A percentile compares a stretch with the other conserved stretches of the same genome.
phyloP scores from a whole-genome alignment of 2,113 vertebrate species.

The Clarias gariepinus region DNA sequence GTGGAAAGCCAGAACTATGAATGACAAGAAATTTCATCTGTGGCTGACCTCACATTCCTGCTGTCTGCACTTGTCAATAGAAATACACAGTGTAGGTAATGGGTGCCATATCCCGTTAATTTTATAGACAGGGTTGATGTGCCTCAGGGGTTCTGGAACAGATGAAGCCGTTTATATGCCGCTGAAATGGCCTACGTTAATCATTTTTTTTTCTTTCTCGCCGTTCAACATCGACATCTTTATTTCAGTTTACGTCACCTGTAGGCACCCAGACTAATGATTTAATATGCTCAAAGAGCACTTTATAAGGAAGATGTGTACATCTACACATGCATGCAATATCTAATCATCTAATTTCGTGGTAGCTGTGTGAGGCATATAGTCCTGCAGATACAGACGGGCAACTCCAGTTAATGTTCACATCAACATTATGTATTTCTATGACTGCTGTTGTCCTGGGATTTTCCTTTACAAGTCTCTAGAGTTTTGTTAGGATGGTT shows the following conservation, averaged over 20 bases:
- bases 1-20: slow-evolving; percentile 13
- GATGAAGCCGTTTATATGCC: slow-evolving; percentile 17
- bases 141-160: slow-evolving; percentile 48
- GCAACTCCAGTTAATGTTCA: no score
- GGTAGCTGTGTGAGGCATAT: no score
- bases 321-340: not conserved
- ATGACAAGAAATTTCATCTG: slow-evolving; percentile 47
- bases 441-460: no score
- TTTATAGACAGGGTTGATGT: slow-evolving; percentile 45
- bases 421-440: no score
- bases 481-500: no score
- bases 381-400: no score
- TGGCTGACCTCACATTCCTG: slow-evolving; percentile 54
- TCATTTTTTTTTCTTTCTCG: slow-evolving; percentile 9
- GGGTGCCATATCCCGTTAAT: slow-evolving; percentile 59
- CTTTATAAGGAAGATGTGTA: not conserved
- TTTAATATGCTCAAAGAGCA: not conserved
- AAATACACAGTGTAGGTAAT: slow-evolving; percentile 50
- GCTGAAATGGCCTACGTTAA: not conserved
- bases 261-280: not conserved
- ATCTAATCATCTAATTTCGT: no score
- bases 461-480: no score
- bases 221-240: not conserved
- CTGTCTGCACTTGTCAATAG: slow-evolving; percentile 60
- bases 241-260: not conserved